phyloP scores from a whole-genome alignment of 2,113 vertebrate species.

The Plecotus auritus region DNA sequence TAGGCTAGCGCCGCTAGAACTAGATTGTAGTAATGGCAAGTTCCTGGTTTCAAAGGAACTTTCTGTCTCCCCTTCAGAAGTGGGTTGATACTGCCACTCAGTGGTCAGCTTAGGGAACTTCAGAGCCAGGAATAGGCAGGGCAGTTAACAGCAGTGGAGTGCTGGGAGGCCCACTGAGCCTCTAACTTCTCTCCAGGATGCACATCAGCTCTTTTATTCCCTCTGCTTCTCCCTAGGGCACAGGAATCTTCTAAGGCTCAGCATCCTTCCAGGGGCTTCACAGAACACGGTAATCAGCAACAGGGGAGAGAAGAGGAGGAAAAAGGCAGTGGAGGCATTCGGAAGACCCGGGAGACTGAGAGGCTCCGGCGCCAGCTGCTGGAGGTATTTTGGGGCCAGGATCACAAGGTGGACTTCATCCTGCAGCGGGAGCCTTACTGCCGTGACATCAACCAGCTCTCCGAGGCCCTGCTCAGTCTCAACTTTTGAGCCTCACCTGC shows the following conservation, averaged over 20 bases:
- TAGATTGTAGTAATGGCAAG: neutral
- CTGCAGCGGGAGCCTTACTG: conserved; percentile 82
- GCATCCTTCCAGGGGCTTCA: conserved; percentile 6
- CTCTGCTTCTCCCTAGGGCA: conserved; percentile 32
- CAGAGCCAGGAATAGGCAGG: neutral
- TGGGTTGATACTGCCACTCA: conserved; percentile 29
- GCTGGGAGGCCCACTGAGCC: neutral
- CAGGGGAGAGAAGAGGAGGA: conserved; percentile 43
- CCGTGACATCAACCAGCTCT: conserved; percentile 86
- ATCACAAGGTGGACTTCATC: conserved; percentile 84
- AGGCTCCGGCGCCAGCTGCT: conserved; percentile 80
- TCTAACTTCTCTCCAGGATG: neutral
- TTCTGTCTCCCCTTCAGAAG: neutral
- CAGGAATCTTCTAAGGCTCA: conserved; percentile 36
- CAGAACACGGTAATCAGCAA: conserved; percentile 32
- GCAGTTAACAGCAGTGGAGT: neutral
- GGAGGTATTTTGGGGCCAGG: conserved; percentile 86
- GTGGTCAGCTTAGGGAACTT: conserved; percentile 48
- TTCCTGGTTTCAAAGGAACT: neutral
- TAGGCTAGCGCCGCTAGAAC: neutral
- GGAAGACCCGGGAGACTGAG: conserved; percentile 77
- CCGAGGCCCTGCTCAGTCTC: conserved; percentile 82
- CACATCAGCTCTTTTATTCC: neutral
- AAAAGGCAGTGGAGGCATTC: conserved; percentile 47
- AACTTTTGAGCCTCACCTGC: conserved; percentile 67